Evolutionary conservation across 1,140 invertebrate species (phyloP).

Genomic region (Drosophila sturtevanti): DNA sequence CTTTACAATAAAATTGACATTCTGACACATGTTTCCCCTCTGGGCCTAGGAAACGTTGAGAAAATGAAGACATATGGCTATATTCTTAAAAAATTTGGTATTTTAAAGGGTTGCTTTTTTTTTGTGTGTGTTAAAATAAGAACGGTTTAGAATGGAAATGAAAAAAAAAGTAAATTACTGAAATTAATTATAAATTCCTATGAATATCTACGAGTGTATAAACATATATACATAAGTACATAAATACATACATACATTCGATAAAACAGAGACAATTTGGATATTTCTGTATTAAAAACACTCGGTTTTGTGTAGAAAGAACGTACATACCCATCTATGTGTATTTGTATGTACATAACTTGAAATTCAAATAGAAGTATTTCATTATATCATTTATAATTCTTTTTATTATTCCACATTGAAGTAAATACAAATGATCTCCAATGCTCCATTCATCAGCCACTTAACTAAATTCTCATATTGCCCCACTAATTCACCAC

Average conservation of each 20-base stretch:
- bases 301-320: no score
- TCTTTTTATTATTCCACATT: background rate
- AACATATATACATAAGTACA: no score
- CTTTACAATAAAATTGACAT: slow-evolving; percentile 50
- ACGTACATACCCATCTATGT: no score
- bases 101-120: background rate
- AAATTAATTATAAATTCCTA: background rate
- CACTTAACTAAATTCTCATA: background rate
- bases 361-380: no score
- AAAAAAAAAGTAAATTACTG: slow-evolving; percentile 15
- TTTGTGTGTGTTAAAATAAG: background rate
- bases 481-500: background rate
- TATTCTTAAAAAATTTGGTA: slow-evolving; percentile 16
- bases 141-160: background rate
- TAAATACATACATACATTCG: no score
- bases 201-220: no score
- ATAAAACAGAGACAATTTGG: no score
- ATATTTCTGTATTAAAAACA: no score
- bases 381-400: no score
- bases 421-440: background rate
- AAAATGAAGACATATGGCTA: slow-evolving; percentile 66
- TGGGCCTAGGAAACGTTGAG: no score
- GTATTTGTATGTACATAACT: no score
- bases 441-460: background rate
- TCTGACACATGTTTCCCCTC: slow-evolving; percentile 45